Evolutionary conservation across 2,797 vertebrate genomes (phyloP).

Genomic region (Spheniscus humboldti): DNA sequence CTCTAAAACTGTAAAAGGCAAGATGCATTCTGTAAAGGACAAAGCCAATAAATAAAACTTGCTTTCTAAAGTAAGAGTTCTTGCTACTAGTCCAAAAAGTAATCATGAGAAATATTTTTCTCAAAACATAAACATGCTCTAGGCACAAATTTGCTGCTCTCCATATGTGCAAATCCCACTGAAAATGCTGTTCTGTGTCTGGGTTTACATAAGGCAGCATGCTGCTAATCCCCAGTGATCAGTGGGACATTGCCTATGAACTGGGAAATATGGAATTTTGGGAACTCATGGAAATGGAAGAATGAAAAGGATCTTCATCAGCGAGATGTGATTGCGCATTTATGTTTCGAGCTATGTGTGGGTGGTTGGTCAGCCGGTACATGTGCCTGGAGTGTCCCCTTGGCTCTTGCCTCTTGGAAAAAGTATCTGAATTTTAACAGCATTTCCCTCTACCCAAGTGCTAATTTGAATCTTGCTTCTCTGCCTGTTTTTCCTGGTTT

Average conservation of each 20-base stretch:
- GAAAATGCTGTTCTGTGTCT: background rate
- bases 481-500: background rate
- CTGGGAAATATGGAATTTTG: background rate
- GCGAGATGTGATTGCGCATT: accelerated
- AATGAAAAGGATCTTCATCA: background rate
- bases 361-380: accelerated
- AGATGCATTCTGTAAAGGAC: background rate
- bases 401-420: background rate
- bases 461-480: background rate
- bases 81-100: background rate
- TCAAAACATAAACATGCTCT: background rate
- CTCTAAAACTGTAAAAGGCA: background rate
- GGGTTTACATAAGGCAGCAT: background rate
- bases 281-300: background rate
- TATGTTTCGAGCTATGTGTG: accelerated
- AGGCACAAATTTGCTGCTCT: background rate
- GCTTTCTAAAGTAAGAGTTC: background rate
- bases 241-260: background rate
- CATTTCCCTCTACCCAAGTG: background rate
- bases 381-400: accelerated
- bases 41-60: background rate
- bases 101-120: background rate
- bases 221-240: background rate
- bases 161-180: background rate
- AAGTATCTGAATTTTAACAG: background rate